Base-by-base conservation (phyloP, 2,888 invertebrate species). In the Meiosimyza decipiens region DNA sequence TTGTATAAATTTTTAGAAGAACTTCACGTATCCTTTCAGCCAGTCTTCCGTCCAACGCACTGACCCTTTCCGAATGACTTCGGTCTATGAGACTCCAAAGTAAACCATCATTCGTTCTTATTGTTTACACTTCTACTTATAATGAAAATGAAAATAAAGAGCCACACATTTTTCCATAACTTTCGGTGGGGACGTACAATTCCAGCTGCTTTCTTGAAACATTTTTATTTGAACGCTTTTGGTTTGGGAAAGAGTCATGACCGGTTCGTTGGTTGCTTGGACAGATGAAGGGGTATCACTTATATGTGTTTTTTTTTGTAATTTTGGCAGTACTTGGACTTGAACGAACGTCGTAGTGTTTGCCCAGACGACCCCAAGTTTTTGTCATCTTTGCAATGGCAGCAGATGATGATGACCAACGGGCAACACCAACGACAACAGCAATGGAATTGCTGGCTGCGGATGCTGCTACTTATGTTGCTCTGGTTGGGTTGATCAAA, bases 311-410 rank as follows among this genome's bases (percentile, higher is more conserved):
- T 52, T 69, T 15, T n/a, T 22, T 9, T 47, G n/a, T 63, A 22
- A 47, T 64, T 64, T 64, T 64, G 64, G 64, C 64, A 64, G 18
- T 50, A 51, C 51, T 64, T 51, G 50, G 64, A 64, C 71, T 71
- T 70, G 73, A 65, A 60, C 66, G 71, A 40, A 40, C 40, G 40
- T 40, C 40, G 40, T 40, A 40, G 78, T 83, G 82, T 84, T 84
- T 84, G 82, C 81, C 80, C 84, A 84, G 84, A 84, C 83, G 79
- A 84, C 84, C 84, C 81, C 83, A 84, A 82, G 82, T 84, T 64
- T 64, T 64, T 64, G 64, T 64, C 64, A 51, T 50, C 51, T 40
- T 12, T 51, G 69, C 70, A 68, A 55, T 60, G 66, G 62, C 62
- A 71, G 70, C 63, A 51, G 66, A 33, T 50, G 63, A 60, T 71